Percentiles rank a stretch among this genome's conserved stretches.
These are phyloP conservation scores for Catharus ustulatus DNA, from an alignment of 2,797 vertebrate genomes.

Conservation along the genomic window DNA sequence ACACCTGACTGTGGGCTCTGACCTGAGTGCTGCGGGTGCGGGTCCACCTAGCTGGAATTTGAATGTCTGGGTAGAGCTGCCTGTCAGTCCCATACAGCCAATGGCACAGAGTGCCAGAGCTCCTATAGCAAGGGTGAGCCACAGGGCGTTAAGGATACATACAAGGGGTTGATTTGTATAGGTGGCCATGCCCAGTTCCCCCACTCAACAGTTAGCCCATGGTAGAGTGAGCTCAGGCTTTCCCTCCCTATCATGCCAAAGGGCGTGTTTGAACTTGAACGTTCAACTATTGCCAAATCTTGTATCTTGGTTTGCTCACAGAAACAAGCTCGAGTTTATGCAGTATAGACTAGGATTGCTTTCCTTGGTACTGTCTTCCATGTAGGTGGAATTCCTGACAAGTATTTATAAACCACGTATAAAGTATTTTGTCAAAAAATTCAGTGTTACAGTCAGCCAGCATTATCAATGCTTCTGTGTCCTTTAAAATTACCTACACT, in stretches of 20 bases:
- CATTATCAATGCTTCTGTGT: neutral
- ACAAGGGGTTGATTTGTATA: rapidly evolving
- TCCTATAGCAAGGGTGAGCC: neutral
- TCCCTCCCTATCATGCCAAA: neutral
- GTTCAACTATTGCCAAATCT: neutral
- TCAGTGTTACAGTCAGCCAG: neutral
- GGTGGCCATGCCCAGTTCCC: neutral
- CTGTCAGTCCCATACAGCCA: neutral
- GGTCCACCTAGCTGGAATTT: rapidly evolving
- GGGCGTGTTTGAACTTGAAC: neutral
- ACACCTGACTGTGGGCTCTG: neutral
- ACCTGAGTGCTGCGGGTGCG: neutral
- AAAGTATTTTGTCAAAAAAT: neutral
- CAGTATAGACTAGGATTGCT: neutral
- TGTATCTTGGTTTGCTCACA: neutral
- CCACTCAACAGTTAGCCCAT: neutral
- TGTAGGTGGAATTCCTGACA: neutral
- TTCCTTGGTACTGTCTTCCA: neutral
- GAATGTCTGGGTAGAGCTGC: neutral
- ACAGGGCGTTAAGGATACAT: rapidly evolving
- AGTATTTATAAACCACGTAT: neutral
- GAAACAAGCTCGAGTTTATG: neutral
- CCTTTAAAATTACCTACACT: neutral
- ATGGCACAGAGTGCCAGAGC: neutral
- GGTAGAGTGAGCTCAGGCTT: neutral